Conservation (phyloP, 2,113 vertebrate species). For the Falco punctatus region DNA sequence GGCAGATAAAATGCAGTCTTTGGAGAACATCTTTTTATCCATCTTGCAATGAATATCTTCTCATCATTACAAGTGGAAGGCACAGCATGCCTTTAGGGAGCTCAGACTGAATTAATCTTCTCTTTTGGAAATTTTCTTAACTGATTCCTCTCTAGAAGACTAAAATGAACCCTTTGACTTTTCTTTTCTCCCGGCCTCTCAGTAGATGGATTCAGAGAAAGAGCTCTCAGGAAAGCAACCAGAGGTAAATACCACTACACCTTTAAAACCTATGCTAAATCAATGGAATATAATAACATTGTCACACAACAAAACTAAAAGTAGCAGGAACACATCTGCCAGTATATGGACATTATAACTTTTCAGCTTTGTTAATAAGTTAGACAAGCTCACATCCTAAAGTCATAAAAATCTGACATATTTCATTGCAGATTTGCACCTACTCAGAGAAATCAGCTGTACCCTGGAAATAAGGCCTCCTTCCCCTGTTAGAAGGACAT, state of each 20-base stretch:
- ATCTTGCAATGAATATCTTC: not conserved
- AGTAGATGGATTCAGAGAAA: not conserved
- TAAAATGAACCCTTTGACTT: not conserved
- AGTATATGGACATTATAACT: not conserved
- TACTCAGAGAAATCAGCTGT: not conserved
- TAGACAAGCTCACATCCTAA: not conserved
- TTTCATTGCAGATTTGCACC: not conserved
- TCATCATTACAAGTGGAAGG: not conserved
- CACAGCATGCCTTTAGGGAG: constrained; percentile 1
- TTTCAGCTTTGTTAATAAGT: not conserved
- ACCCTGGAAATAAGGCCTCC: not conserved
- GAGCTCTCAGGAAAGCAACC: not conserved
- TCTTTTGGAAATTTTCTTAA: constrained; percentile 15
- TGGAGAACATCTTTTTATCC: constrained; percentile 37
- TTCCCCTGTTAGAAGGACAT: not conserved
- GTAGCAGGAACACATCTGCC: not conserved
- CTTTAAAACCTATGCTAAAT: not conserved
- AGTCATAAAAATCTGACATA: not conserved
- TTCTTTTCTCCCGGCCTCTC: not conserved
- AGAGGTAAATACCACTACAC: not conserved
- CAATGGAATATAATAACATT: not conserved
- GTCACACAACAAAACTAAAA: not conserved
- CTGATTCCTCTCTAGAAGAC: not conserved
- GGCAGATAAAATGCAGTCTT: constrained; percentile 32
- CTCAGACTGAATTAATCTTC: constrained; percentile 26